Evolutionary conservation across 2,113 vertebrate species (phyloP).

Genomic region (Pomatostomus ruficeps): DNA sequence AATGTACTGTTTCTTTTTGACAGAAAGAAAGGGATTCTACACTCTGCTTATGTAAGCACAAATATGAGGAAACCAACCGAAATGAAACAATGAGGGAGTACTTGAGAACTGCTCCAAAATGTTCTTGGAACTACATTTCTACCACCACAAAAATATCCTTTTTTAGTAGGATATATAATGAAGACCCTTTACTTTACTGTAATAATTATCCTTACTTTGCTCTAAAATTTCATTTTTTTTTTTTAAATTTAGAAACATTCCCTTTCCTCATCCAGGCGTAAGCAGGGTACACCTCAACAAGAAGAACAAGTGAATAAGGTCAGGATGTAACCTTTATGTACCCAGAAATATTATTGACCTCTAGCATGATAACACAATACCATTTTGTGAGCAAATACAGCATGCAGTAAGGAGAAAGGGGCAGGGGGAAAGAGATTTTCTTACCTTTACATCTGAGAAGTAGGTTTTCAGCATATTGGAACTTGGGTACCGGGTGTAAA

Average conservation of each 20-base stretch:
- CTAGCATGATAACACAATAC: neutral
- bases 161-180: neutral
- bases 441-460: conserved; percentile 99
- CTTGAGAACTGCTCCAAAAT: conserved; percentile 57
- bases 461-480: conserved; percentile 99
- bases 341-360: neutral
- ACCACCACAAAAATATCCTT: conserved; percentile 23
- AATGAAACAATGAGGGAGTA: conserved; percentile 73
- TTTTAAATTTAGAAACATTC: neutral
- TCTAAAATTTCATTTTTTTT: neutral
- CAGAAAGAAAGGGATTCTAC: conserved; percentile 67
- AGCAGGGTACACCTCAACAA: neutral
- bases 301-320: neutral
- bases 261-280: neutral
- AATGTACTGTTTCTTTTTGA: conserved; percentile 73
- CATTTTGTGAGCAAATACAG: neutral
- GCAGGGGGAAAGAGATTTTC: neutral
- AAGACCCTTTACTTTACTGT: neutral
- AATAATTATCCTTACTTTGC: neutral
- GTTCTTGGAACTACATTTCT: conserved; percentile 54
- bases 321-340: neutral
- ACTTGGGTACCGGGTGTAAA: conserved; percentile 97
- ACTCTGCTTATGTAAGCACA: conserved; percentile 75
- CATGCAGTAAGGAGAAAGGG: neutral
- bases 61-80: conserved; percentile 68